Base-by-base conservation (phyloP, 2,888 invertebrate species). In the Galerucella nymphaeae region DNA sequence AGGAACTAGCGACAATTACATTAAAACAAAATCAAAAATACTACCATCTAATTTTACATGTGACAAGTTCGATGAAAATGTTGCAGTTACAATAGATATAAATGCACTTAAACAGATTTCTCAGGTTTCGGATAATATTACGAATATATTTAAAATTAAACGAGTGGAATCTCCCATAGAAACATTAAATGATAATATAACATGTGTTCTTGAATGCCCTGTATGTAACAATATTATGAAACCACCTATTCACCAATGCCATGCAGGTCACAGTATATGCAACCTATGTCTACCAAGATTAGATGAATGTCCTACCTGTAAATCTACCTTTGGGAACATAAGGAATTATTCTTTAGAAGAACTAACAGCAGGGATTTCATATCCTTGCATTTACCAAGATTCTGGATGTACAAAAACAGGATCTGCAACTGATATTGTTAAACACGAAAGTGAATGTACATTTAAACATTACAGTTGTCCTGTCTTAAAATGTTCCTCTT, bases 161-260 rank as follows among this genome's bases (percentile, higher is more conserved):
- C 66, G 77, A 6, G 75, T 74, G 41, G 76, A 76, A 58, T 66
- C 73, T 65, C 73, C 74, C n/a, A 41, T 71, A 16, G 78, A 80
- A 18, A 78, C 79, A 23, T 71, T 82, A 10, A 81, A 83, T 67
- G 84, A 84, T 55, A 80, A 80, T 62, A 77, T 84, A 71, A 67
- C 84, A 45, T 80, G 79, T n/a, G 80, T 80, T 65, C 83, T 85
- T 67, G 84, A 84, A 76, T 85, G 85, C 72, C 84, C 85, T 8
- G 82, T 84, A 1, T 85, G 85, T 70, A 84, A 84, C 66, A 78
- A 75, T 38, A 80, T 82, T 59, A 85, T 85, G 85, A 82, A 81
- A 67, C 84, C 84, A 1, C 85, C 84, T 0, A 85, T 85, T 67
- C 83, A 77, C 59, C 85, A 84, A 69, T 85, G 85, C 69, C 79